These are phyloP conservation scores for Apodemus agrarius DNA, from an alignment of 2,797 vertebrate genomes.

Conservation along the genomic window DNA sequence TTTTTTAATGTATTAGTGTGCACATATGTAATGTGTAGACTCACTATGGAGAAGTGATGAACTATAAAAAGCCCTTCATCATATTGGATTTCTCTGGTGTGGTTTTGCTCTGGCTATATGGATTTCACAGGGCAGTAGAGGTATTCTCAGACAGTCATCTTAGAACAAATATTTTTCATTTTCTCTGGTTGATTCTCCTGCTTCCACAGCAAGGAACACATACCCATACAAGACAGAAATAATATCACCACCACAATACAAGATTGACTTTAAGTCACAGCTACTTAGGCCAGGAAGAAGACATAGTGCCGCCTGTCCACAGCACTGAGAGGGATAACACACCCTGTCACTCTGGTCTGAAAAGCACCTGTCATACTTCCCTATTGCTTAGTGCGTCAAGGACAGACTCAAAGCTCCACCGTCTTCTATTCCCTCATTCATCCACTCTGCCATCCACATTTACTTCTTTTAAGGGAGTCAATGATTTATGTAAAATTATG, in stretches of 20 bases:
- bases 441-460: not conserved
- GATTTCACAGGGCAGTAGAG: not conserved
- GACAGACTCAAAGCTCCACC: not conserved
- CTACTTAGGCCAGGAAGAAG: conserved; percentile 52
- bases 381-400: not conserved
- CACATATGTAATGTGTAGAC: not conserved
- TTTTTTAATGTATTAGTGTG: not conserved
- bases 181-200: not conserved
- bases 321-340: not conserved
- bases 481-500: conserved; percentile 21
- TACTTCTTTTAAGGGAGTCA: not conserved
- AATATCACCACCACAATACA: conserved; percentile 8
- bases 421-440: not conserved
- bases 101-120: not conserved
- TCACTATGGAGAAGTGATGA: not conserved
- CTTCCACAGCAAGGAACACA: conserved; percentile 13
- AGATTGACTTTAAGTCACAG: conserved; percentile 66
- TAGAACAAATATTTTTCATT: conserved; percentile 52
- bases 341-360: not conserved
- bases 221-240: conserved; percentile 40
- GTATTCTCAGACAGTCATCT: not conserved
- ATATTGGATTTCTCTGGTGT: not conserved
- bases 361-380: not conserved
- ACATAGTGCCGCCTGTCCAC: not conserved
- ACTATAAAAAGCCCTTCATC: not conserved